Percentiles rank a stretch among this genome's conserved stretches.
Conservation (phyloP, 2,797 vertebrate species). For the Fratercula arctica region DNA sequence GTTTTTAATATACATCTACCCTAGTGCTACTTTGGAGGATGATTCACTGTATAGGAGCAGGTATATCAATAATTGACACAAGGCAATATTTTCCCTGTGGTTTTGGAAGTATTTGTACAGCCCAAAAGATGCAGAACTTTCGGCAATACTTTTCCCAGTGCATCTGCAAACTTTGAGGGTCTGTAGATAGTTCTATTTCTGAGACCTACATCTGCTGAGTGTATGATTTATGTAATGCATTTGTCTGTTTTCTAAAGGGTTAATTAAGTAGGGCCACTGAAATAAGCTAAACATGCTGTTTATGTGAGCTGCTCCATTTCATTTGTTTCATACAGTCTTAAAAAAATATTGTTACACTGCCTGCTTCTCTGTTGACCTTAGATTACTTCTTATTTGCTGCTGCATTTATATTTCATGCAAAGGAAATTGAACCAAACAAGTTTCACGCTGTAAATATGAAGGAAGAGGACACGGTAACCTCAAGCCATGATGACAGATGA, state of each 20-base stretch:
- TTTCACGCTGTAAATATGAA: neutral
- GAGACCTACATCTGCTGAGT: neutral
- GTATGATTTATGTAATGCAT: neutral
- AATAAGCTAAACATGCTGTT: neutral
- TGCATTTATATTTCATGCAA: conserved; percentile 48
- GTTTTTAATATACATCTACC: neutral
- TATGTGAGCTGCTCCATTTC: neutral
- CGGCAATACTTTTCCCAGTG: neutral
- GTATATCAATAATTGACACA: neutral
- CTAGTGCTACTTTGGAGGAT: neutral
- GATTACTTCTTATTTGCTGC: conserved; percentile 5
- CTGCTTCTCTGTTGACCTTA: conserved; percentile 8
- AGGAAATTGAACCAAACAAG: neutral
- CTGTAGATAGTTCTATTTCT: neutral
- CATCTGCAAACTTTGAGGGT: neutral
- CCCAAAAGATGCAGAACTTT: neutral
- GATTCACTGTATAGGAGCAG: neutral
- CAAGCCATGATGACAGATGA: neutral
- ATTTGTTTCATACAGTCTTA: neutral
- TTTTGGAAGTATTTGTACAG: neutral
- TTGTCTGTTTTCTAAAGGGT: neutral
- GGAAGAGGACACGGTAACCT: neutral
- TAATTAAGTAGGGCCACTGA: neutral
- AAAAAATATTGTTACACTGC: neutral
- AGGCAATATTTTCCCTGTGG: neutral